These are phyloP conservation scores for Tolmerus cingulatus DNA, from an alignment of 2,888 invertebrate genomes.

Conservation along the genomic window DNA sequence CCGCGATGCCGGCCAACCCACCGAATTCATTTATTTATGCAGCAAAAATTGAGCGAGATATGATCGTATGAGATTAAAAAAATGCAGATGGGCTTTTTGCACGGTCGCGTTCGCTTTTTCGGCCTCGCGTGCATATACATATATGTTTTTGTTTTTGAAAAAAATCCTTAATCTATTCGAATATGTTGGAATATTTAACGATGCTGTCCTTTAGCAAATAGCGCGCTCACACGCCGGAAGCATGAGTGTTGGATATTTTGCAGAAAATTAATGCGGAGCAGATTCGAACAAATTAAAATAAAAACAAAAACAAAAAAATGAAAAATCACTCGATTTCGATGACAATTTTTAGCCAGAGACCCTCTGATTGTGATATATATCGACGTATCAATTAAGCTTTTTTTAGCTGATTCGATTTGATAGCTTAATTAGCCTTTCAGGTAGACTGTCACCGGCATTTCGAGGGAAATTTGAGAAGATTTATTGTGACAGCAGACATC, in stretches of 20 bases:
- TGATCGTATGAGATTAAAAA: conserved; percentile 10
- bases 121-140: neutral
- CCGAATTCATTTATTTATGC: conserved; percentile 25
- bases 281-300: neutral
- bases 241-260: neutral
- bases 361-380: neutral
- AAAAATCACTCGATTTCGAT: neutral
- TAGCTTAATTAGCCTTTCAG: neutral
- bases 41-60: conserved; percentile 27
- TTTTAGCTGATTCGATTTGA: neutral
- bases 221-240: neutral
- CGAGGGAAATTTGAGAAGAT: neutral
- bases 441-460: neutral
- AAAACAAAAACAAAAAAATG: neutral
- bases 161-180: conserved; percentile 1
- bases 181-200: conserved; percentile 12
- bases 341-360: neutral
- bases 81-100: conserved; percentile 14
- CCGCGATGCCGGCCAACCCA: neutral
- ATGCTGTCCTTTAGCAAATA: neutral
- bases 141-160: neutral
- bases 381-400: neutral
- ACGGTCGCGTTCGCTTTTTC: neutral
- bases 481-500: neutral
- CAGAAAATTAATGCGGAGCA: neutral